Conservation (phyloP, 2,113 vertebrate genomes). For the Rhizomys pruinosus region DNA sequence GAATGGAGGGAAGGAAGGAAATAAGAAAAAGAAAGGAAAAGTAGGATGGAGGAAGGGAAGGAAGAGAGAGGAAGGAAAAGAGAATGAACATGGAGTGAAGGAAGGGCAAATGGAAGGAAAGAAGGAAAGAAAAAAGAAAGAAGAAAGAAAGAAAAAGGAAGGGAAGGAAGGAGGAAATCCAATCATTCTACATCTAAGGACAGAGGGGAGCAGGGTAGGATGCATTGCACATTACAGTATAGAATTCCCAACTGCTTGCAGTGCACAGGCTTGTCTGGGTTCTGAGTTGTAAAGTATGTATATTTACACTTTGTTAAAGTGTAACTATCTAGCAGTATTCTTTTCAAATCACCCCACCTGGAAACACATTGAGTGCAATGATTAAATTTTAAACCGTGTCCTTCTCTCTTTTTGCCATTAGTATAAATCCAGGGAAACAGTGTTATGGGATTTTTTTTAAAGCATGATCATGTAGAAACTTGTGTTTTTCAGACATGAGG, state of each 20-base stretch:
- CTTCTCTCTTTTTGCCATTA: not conserved
- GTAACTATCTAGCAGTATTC: not conserved
- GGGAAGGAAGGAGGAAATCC: not conserved
- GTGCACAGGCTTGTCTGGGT: not conserved
- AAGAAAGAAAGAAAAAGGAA: rapidly evolving
- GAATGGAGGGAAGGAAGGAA: not conserved
- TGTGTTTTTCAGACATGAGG: constrained; percentile 7
- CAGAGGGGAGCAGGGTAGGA: not conserved
- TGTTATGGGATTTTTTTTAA: not conserved
- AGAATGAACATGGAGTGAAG: too few species aligned
- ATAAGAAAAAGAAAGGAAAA: too few species aligned
- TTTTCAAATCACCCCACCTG: not conserved
- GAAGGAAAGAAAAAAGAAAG: not conserved
- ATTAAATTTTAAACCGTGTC: constrained; percentile 29
- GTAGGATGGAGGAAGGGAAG: too few species aligned
- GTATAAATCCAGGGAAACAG: not conserved
- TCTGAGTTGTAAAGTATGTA: not conserved
- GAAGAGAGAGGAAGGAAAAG: too few species aligned
- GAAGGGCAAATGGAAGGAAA: not conserved
- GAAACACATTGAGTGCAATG: not conserved
- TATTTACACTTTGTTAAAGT: constrained; percentile 49
- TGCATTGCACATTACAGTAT: not conserved
- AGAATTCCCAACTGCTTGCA: not conserved
- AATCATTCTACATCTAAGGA: not conserved
- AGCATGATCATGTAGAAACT: not conserved